Conservation (phyloP, 2,797 vertebrate genomes). For the Hoplostethus mediterraneus region DNA sequence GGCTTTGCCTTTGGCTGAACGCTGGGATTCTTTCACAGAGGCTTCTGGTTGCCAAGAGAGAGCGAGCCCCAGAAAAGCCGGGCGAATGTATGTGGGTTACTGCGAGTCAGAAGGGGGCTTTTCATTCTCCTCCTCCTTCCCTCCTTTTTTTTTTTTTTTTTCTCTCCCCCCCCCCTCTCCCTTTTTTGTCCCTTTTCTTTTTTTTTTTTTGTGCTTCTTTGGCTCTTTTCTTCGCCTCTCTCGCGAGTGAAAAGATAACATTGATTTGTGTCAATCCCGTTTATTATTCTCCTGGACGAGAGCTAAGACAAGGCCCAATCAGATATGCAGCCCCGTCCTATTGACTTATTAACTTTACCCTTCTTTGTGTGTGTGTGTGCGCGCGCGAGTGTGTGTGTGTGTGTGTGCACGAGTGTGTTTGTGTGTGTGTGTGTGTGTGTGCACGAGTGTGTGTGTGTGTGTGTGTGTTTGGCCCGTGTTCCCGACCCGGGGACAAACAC, state of each 20-base stretch:
- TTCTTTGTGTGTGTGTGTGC: constrained; percentile 28
- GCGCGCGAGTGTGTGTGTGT: constrained; percentile 48
- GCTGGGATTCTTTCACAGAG: constrained; percentile 87
- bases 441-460: constrained; percentile 44
- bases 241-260: constrained; percentile 84
- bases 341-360: constrained; percentile 82
- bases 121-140: constrained; percentile 71
- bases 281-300: constrained; percentile 74
- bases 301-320: constrained; percentile 75
- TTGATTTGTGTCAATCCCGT: constrained; percentile 80
- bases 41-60: constrained; percentile 86
- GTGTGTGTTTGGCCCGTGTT: constrained; percentile 57
- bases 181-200: constrained; percentile 72
- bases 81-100: constrained; percentile 83
- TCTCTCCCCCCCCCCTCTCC: constrained; percentile 25
- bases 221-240: constrained; percentile 64
- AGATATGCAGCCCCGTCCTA: constrained; percentile 75
- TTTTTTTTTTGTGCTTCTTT: constrained; percentile 68
- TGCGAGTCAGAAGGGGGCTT: constrained; percentile 81
- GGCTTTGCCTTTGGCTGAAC: constrained; percentile 85
- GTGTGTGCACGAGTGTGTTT: constrained; percentile 48
- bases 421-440: constrained; percentile 35
- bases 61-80: constrained; percentile 80
- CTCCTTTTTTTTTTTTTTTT: constrained; percentile 45
- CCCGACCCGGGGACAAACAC: constrained; percentile 77